Evolutionary conservation across 2,113 vertebrate genomes (phyloP).

Genomic region (Etheostoma cragini): DNA sequence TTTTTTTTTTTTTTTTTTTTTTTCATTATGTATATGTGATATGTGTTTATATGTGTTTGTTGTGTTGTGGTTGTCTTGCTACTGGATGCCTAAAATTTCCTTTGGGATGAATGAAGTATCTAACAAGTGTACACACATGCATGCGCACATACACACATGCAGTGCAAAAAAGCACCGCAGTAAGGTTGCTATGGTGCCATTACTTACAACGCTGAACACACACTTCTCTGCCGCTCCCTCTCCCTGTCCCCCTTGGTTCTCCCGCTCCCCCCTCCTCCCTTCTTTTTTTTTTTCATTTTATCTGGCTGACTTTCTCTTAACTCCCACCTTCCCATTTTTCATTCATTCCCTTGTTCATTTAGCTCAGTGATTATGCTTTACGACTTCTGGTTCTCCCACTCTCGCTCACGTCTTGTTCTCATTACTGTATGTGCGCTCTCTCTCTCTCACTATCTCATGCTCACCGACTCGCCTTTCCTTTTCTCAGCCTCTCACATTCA

Average conservation of each 20-base stretch:
- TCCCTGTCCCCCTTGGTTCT: slow-evolving; percentile 2
- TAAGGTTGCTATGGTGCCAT: slow-evolving; percentile 63
- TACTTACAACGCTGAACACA: slow-evolving; percentile 59
- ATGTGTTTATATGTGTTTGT: no score
- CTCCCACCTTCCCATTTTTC: slow-evolving; percentile 41
- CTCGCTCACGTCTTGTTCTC: slow-evolving; percentile 23
- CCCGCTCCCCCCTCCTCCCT: slow-evolving; percentile 2
- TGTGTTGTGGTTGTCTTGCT: no score
- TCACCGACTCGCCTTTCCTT: slow-evolving; percentile 44
- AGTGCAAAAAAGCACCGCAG: slow-evolving; percentile 34
- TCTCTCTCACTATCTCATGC: background rate
- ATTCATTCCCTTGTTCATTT: slow-evolving; percentile 62
- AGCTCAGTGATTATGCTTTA: slow-evolving; percentile 66
- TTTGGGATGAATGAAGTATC: no score
- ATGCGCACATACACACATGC: slow-evolving; percentile 26
- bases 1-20: no score
- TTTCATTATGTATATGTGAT: no score
- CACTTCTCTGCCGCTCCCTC: slow-evolving; percentile 34
- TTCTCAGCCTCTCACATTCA: slow-evolving; percentile 42
- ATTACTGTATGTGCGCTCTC: background rate
- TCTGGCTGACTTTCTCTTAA: slow-evolving; percentile 38
- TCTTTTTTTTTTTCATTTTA: slow-evolving; percentile 25
- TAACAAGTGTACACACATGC: background rate
- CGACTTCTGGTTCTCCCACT: slow-evolving; percentile 49
- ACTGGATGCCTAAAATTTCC: no score